Evolutionary conservation across 2,797 vertebrate species (phyloP), one percentile per base, ranked within the genome.

Genomic region (Pogoniulus pusillus): DNA sequence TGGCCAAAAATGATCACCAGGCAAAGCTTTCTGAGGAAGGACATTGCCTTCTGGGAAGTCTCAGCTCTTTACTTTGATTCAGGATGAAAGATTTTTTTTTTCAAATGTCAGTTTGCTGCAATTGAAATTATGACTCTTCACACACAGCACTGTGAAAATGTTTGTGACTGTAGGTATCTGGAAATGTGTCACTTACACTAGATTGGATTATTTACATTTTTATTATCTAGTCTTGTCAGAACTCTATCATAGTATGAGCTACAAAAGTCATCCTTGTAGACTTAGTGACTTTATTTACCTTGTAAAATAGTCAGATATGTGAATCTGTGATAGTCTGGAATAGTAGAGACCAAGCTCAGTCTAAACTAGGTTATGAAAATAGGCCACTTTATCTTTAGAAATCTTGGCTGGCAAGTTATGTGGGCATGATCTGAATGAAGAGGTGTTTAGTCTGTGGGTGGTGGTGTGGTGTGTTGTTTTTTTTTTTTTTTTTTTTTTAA

Each of bases 351-450:
- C 30, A 93, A 73, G 49, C 66, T 73, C 58, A 59, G 32, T 92
- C 87, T 84, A 88, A 97, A 97, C 27, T 94, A 90, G 96, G 94
- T 94, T 97, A 95, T 30, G 68, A 93, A 97, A 97, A 68, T 95
- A 95, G 96, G 95, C 68, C 65, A 71, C 71, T 81, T 96, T 94
- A 95, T 97, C 93, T 97, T 96, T 97, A 95, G 93, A 96, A 96
- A 79, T 81, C 64, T 72, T 95, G 82, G 84, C 74, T 91, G 47
- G 49, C 57, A 90, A 85, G 26, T 78, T 85, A 23, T 69, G 32
- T 93, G 80, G 75, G 84, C 59, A 24, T 54, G 16, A 49, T 45
- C 32, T 24, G 41, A 81, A 88, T 41, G 18, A 66, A 91, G 20
- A 24, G 6, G 4, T 23, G 2, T 58, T 90, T 81, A 81, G 89